A percentile compares a stretch with the other conserved stretches of the same genome.
Conservation (phyloP, 2,888 invertebrate species). For the Lordiphosa andalusiaca region DNA sequence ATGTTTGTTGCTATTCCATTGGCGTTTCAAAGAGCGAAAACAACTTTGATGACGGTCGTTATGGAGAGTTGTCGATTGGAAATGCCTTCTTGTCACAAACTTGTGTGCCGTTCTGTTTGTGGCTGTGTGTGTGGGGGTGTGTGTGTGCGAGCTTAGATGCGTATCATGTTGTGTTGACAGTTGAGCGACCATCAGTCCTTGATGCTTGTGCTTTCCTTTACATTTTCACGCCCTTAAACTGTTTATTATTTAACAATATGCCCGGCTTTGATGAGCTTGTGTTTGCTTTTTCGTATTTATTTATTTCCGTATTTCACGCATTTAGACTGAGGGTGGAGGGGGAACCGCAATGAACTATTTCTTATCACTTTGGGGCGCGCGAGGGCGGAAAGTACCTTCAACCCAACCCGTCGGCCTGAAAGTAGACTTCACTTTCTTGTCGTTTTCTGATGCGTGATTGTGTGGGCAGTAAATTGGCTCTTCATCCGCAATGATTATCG, state of each 20-base stretch:
- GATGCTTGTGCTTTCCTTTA: slow-evolving; percentile 6
- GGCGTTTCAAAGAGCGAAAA: slow-evolving; percentile 37
- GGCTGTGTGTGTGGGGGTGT: slow-evolving; percentile 6
- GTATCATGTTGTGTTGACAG: slow-evolving; percentile 61
- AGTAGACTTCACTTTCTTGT: slow-evolving; percentile 48
- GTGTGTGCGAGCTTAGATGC: slow-evolving; percentile 45
- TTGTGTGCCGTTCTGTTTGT: slow-evolving; percentile 17
- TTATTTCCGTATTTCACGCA: slow-evolving; percentile 52
- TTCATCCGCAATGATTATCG: slow-evolving; percentile 5
- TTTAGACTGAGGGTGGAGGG: slow-evolving; percentile 18
- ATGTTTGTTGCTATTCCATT: slow-evolving; percentile 39
- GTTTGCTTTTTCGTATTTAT: slow-evolving; percentile 50
- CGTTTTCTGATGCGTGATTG: slow-evolving; percentile 6
- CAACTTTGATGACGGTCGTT: slow-evolving; percentile 69
- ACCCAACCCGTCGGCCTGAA: slow-evolving; percentile 41
- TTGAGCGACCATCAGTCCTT: slow-evolving; percentile 39
- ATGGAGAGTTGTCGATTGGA: slow-evolving; percentile 62
- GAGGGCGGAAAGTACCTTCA: slow-evolving; percentile 40
- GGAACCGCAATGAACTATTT: not conserved
- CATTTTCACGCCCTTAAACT: slow-evolving; percentile 65
- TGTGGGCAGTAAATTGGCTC: slow-evolving; percentile 1
- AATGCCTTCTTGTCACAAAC: slow-evolving; percentile 47
- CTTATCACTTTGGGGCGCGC: slow-evolving; percentile 18
- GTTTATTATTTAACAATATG: slow-evolving; percentile 69
- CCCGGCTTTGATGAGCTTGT: slow-evolving; percentile 27